phyloP scores from a whole-genome alignment of 2,797 vertebrate genomes.

The Crossoptilon crossoptilon region DNA sequence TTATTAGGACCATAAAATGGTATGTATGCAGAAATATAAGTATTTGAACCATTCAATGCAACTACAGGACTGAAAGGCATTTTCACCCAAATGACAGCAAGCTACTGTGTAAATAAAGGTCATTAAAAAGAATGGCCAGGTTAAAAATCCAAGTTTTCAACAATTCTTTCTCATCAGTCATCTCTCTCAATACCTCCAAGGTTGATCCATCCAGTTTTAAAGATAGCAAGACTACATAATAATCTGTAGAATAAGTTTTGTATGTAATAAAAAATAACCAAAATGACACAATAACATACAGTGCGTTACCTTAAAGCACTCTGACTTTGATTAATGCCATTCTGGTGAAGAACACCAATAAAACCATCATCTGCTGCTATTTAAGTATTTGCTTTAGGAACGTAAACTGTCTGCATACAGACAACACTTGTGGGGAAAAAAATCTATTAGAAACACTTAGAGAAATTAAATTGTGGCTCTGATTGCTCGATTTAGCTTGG shows the following conservation, averaged over 20 bases:
- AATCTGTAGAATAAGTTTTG: neutral
- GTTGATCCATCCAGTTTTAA: neutral
- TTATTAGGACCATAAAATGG: neutral
- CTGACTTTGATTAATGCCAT: neutral
- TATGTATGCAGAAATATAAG: neutral
- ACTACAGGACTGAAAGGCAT: neutral
- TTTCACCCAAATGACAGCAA: neutral
- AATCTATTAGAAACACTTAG: neutral
- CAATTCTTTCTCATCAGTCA: neutral
- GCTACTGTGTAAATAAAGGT: neutral
- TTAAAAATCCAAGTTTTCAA: neutral
- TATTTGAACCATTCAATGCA: neutral
- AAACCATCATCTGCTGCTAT: neutral
- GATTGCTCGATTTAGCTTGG: neutral
- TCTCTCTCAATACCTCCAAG: neutral
- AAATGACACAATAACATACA: neutral
- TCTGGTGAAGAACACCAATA: neutral
- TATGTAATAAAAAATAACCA: neutral
- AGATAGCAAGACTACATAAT: neutral
- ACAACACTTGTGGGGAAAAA: neutral
- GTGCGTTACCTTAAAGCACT: neutral
- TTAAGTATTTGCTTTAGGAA: neutral
- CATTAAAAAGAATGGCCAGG: neutral
- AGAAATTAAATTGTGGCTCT: neutral
- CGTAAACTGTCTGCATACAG: neutral